Percentiles rank a stretch among this genome's conserved stretches.
These are phyloP conservation scores for Centropristis striata DNA, from an alignment of 2,113 vertebrate genomes.

Conservation along the genomic window DNA sequence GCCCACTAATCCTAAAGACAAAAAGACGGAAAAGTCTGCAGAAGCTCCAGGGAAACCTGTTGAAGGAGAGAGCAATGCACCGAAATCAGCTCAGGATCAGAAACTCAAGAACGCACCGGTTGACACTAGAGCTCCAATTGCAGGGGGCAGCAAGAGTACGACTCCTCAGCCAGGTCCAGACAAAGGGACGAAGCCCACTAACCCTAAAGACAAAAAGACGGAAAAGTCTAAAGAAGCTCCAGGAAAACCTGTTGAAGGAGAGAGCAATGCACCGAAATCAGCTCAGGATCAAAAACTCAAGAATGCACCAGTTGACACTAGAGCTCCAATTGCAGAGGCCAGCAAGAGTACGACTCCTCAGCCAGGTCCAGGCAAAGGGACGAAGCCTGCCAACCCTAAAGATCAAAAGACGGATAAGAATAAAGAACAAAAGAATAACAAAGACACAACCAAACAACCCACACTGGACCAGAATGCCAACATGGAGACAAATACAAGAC, in stretches of 20 bases:
- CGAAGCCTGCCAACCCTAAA: not conserved
- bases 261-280: not conserved
- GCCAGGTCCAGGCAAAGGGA: not conserved
- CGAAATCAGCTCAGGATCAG: slow-evolving; percentile 1
- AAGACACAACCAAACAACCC: slow-evolving; percentile 18
- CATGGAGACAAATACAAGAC: slow-evolving; percentile 32
- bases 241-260: accelerated
- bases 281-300: not conserved
- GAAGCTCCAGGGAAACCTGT: accelerated
- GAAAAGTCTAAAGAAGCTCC: accelerated
- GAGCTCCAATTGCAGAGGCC: not conserved
- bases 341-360: not conserved
- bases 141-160: not conserved
- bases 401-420: slow-evolving; percentile 14
- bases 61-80: not conserved
- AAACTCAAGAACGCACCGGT: accelerated
- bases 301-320: not conserved
- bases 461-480: slow-evolving; percentile 65
- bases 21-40: no score
- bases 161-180: slow-evolving; percentile 2
- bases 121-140: not conserved
- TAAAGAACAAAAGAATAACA: slow-evolving; percentile 15
- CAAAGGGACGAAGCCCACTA: not conserved
- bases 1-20: not conserved
- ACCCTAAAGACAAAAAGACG: no score